Evolutionary conservation across 2,113 vertebrate genomes (phyloP), one percentile per base, ranked within the genome.

Genomic region (Mormyrus iriodes): DNA sequence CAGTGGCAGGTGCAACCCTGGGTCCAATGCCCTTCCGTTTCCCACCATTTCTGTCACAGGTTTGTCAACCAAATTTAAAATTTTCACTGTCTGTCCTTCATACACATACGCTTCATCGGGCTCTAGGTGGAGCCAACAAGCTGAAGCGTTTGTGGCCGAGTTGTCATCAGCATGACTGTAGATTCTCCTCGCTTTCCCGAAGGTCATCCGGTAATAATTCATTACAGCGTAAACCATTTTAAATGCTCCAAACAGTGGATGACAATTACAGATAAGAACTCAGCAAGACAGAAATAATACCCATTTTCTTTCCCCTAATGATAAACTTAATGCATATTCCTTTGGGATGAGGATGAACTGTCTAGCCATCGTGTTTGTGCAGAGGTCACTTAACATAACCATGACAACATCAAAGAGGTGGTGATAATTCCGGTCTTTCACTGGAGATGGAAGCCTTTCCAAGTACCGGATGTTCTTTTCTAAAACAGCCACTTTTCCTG

Each of bases 321-420:
- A 90, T 93, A 87, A 84, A 93, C 94, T 93, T 94, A 94, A 92
- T 69, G 31, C 90, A 93, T 93, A 87, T 93, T 93, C 93, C 91
- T 93, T 82, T 76, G 58, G 6, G 93, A 92, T 91, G 90, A 87
- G 90, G 93, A 95, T 91, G 15, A 92, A 94, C 94, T 88, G 90
- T 92, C 83, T 13, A n/a, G 86, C 90, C 90, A 86, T 91, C 86
- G 87, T 76, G 92, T 90, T 91, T 90, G 90, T 94, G 93, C 92
- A 91, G 92, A 89, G 52, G 90, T 90, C 76, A 89, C 87, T 90
- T 90, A 86, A 35, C 46, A 82, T 17, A 21, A 90, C 90, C 88
- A 91, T 93, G 89, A 85, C 89, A 90, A 91, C 91, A 91, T 90
- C 90, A 92, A 93, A 92, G 93, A 90, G 92, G 90, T 27, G 61